Evolutionary conservation across 2,888 invertebrate species (phyloP).

Genomic region (Xanthostigma xanthostigma): DNA sequence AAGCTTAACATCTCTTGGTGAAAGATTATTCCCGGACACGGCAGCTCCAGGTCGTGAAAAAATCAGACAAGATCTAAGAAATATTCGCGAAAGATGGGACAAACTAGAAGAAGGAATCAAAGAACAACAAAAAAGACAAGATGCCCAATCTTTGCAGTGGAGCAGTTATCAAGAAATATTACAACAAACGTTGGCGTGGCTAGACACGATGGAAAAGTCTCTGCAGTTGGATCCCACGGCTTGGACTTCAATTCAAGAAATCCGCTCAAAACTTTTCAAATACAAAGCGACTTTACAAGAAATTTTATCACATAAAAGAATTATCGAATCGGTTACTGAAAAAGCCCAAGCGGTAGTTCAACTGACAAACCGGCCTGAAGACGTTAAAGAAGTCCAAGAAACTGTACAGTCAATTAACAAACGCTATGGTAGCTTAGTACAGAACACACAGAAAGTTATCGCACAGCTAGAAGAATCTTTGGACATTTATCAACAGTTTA

Average conservation of each 20-base stretch:
- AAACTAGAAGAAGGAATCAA: conserved; percentile 67
- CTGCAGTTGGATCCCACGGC: conserved; percentile 55
- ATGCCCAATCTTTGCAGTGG: conserved; percentile 69
- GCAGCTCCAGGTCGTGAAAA: conserved; percentile 81
- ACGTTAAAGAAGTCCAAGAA: conserved; percentile 46
- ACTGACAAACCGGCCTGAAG: conserved; percentile 39
- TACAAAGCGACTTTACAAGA: conserved; percentile 80
- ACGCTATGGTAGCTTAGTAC: conserved; percentile 57
- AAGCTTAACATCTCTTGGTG: conserved; percentile 61
- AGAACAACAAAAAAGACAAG: conserved; percentile 72
- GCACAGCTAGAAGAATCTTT: conserved; percentile 58
- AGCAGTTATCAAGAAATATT: conserved; percentile 75
- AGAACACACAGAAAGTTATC: conserved; percentile 49
- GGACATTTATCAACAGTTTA: conserved; percentile 74
- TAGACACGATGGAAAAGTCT: conserved; percentile 69
- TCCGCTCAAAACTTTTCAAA: conserved; percentile 68
- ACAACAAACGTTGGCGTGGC: conserved; percentile 70
- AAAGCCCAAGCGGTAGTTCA: conserved; percentile 62
- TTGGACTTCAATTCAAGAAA: conserved; percentile 70
- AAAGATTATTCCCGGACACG: conserved; percentile 83
- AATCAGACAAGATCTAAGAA: conserved; percentile 70
- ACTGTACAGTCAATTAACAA: conserved; percentile 58
- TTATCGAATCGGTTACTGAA: conserved; percentile 79
- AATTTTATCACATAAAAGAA: conserved; percentile 75
- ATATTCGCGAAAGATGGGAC: conserved; percentile 77